Percentiles rank a stretch among this genome's conserved stretches.
Conservation (phyloP, 2,888 invertebrate species). For the Ichneumoninae sp. region DNA sequence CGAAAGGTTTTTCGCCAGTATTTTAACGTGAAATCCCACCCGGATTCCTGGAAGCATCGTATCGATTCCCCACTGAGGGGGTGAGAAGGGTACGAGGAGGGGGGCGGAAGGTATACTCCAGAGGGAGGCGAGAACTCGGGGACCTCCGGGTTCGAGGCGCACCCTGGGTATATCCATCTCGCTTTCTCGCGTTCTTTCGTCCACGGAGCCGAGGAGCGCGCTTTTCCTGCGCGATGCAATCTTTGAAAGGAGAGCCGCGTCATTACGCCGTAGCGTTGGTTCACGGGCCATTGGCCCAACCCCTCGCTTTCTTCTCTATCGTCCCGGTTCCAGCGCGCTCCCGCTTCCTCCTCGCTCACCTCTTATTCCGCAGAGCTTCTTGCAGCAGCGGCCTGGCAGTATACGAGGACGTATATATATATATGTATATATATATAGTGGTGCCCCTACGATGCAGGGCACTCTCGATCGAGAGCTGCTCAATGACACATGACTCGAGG, state of each 20-base stretch:
- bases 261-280: slow-evolving; percentile 83
- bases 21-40: slow-evolving; percentile 79
- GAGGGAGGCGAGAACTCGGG: slow-evolving; percentile 73
- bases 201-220: slow-evolving; percentile 72
- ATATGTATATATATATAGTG: slow-evolving; percentile 35
- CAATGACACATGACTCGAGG: slow-evolving; percentile 83
- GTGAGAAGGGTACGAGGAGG: slow-evolving; percentile 11
- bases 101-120: slow-evolving; percentile 75
- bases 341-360: slow-evolving; percentile 73
- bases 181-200: slow-evolving; percentile 42
- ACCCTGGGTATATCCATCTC: slow-evolving; percentile 29
- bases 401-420: slow-evolving; percentile 41
- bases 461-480: slow-evolving; percentile 78
- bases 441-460: slow-evolving; percentile 68
- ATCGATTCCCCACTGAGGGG: slow-evolving; percentile 76
- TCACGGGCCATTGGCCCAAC: slow-evolving; percentile 83
- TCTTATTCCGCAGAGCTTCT: slow-evolving; percentile 70
- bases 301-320: slow-evolving; percentile 72
- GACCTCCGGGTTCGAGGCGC: slow-evolving; percentile 56
- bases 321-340: slow-evolving; percentile 66
- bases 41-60: slow-evolving; percentile 79
- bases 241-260: slow-evolving; percentile 84
- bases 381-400: slow-evolving; percentile 58
- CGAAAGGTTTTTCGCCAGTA: slow-evolving; percentile 74
- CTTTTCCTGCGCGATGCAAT: slow-evolving; percentile 83